A percentile compares a stretch with the other conserved stretches of the same genome.
Evolutionary conservation across 2,888 invertebrate genomes (phyloP).

Genomic region (Aphelenchoides bicaudatus): DNA sequence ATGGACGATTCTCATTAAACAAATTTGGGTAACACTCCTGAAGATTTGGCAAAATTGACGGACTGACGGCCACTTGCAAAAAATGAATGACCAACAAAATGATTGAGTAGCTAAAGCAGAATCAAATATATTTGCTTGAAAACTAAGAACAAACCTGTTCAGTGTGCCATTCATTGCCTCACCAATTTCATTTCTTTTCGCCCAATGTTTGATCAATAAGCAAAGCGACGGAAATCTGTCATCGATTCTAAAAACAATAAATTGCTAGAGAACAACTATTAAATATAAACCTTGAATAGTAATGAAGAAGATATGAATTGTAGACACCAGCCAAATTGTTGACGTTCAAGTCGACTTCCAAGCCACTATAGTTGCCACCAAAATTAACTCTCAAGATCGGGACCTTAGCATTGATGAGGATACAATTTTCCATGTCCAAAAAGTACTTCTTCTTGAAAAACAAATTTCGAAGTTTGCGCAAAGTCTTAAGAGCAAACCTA

Average conservation of each 20-base stretch:
- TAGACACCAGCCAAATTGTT: slow-evolving; percentile 60
- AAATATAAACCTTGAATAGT: slow-evolving; percentile 48
- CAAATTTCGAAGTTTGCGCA: slow-evolving; percentile 24
- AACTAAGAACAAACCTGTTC: slow-evolving; percentile 42
- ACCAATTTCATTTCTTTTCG: slow-evolving; percentile 44
- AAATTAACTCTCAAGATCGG: slow-evolving; percentile 38
- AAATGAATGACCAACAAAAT: slow-evolving; percentile 57
- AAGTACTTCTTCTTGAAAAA: not conserved
- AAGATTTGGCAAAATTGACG: slow-evolving; percentile 56
- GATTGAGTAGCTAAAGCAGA: slow-evolving; percentile 50
- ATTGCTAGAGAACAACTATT: not conserved
- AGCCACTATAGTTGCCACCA: slow-evolving; percentile 31
- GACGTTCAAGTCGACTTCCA: slow-evolving; percentile 58
- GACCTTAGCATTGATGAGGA: slow-evolving; percentile 21
- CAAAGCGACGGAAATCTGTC: slow-evolving; percentile 52
- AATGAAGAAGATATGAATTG: slow-evolving; percentile 58
- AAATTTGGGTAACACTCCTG: slow-evolving; percentile 44
- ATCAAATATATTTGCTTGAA: slow-evolving; percentile 1
- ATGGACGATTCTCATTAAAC: slow-evolving; percentile 32
- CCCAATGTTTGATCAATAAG: slow-evolving; percentile 59
- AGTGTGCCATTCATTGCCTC: slow-evolving; percentile 52
- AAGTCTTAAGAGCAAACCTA: slow-evolving; percentile 26
- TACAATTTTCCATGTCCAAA: not conserved
- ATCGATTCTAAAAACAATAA: slow-evolving; percentile 42
- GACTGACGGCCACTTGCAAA: slow-evolving; percentile 49